A percentile compares a stretch with the other conserved stretches of the same genome.
phyloP scores from a whole-genome alignment of 2,797 vertebrate species.

The Simalia tracyae region DNA sequence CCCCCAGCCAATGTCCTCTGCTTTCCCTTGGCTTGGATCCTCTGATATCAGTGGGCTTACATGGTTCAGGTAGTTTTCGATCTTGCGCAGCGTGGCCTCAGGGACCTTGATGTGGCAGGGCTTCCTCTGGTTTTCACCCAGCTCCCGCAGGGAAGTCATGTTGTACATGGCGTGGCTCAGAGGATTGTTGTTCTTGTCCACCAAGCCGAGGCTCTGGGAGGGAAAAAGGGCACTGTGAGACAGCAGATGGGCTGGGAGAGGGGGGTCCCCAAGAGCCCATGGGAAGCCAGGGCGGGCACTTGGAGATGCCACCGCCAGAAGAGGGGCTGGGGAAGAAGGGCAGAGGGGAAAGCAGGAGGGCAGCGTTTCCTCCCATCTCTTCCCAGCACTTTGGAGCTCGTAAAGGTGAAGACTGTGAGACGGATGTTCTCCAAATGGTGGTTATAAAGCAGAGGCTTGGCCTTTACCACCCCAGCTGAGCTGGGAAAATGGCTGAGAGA shows the following conservation, averaged over 20 bases:
- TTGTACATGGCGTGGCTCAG: slow-evolving; percentile 92
- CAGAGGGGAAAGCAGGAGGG: background rate
- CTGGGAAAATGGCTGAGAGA: background rate
- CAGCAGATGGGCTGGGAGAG: accelerated
- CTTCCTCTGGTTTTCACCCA: slow-evolving; percentile 80
- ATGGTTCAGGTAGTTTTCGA: slow-evolving; percentile 83
- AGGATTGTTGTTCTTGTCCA: slow-evolving; percentile 88
- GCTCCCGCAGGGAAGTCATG: slow-evolving; percentile 79
- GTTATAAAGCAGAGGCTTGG: no score
- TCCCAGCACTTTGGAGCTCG: background rate
- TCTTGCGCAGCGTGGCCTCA: slow-evolving; percentile 75
- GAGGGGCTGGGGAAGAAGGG: accelerated
- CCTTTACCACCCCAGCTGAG: no score
- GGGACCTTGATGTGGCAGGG: slow-evolving; percentile 86
- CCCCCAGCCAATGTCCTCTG: background rate
- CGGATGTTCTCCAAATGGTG: no score
- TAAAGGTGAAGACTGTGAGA: no score
- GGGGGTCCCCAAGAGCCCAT: background rate
- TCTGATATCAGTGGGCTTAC: slow-evolving; percentile 66
- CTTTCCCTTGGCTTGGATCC: background rate
- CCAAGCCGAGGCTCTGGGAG: slow-evolving; percentile 84
- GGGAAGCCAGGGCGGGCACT: background rate
- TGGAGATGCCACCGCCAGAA: background rate
- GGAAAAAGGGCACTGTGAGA: background rate
- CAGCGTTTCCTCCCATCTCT: no score